phyloP scores from a whole-genome alignment of 1,140 invertebrate species.

The Odontomachus brunneus region DNA sequence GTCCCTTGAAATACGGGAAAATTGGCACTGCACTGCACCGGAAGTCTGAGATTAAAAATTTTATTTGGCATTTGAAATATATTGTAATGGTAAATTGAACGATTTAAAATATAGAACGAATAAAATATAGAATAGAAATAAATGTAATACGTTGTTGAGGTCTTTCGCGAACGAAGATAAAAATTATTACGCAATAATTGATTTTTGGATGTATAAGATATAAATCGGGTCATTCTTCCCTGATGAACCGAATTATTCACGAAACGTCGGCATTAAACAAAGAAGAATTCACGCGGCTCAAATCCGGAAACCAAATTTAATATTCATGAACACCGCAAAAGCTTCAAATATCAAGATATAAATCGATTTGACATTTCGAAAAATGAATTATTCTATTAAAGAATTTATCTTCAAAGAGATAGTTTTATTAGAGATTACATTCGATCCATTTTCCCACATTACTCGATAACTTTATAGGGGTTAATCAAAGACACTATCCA shows the following conservation, averaged over 20 bases:
- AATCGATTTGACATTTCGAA: not conserved
- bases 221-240: too few relatives aligned
- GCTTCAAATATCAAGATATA: too few relatives aligned
- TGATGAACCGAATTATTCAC: too few relatives aligned
- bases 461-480: not conserved
- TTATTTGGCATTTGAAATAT: not conserved
- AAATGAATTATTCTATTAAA: not conserved
- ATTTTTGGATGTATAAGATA: not conserved
- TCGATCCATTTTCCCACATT: conserved; percentile 2
- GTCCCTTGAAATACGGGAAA: not conserved
- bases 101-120: not conserved
- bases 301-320: too few relatives aligned
- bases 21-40: not conserved
- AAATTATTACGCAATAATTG: not conserved
- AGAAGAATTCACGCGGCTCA: too few relatives aligned
- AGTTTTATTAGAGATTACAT: not conserved
- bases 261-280: too few relatives aligned
- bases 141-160: not conserved
- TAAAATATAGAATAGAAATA: not conserved
- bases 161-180: not conserved
- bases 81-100: not conserved
- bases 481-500: conserved; percentile 37
- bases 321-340: too few relatives aligned
- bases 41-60: not conserved
- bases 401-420: not conserved